These are phyloP conservation scores for Astyanax mexicanus DNA, from an alignment of 2,797 vertebrate genomes.

Conservation along the genomic window DNA sequence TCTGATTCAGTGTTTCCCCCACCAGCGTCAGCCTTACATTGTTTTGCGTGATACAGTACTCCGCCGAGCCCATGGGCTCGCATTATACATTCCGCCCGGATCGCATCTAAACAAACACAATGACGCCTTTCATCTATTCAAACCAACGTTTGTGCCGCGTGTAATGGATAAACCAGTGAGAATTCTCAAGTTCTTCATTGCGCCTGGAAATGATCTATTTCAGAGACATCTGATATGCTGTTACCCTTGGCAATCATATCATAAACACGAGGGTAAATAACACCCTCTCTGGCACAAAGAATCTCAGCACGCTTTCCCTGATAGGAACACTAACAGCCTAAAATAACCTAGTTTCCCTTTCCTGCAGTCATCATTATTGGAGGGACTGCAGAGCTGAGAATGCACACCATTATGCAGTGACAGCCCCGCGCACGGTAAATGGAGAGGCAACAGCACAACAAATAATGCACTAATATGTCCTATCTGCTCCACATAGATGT, in stretches of 20 bases:
- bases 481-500: constrained; percentile 50
- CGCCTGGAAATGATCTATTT: constrained; percentile 58
- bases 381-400: constrained; percentile 59
- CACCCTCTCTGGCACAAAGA: constrained; percentile 51
- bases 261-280: constrained; percentile 62
- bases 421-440: constrained; percentile 51
- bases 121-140: constrained; percentile 58
- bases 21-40: constrained; percentile 32
- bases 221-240: constrained; percentile 57
- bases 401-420: constrained; percentile 63
- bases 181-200: constrained; percentile 53
- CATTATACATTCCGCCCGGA: constrained; percentile 45
- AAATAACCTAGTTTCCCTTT: constrained; percentile 66
- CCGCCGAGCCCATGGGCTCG: constrained; percentile 47
- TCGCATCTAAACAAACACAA: constrained; percentile 58
- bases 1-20: constrained; percentile 40
- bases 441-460: constrained; percentile 52
- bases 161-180: constrained; percentile 58
- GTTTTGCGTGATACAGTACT: constrained; percentile 43
- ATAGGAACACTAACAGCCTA: constrained; percentile 58
- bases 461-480: constrained; percentile 56
- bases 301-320: constrained; percentile 48
- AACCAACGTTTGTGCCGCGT: constrained; percentile 47
- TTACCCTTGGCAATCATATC: constrained; percentile 63
- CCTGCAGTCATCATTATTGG: constrained; percentile 65